Conservation (phyloP, 2,888 invertebrate genomes). For the Platypus cylindrus region DNA sequence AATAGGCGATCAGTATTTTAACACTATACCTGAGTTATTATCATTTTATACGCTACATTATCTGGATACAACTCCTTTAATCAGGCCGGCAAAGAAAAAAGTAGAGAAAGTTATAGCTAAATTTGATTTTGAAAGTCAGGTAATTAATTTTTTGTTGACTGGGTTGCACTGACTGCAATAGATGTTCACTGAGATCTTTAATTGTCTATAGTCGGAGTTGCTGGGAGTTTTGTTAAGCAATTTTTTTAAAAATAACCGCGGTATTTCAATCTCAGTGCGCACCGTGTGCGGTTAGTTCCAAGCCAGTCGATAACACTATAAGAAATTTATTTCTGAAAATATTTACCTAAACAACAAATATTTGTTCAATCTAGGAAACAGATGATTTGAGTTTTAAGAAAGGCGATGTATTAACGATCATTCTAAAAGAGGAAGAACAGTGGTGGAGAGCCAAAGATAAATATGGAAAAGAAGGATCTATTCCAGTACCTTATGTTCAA, state of each 20-base stretch:
- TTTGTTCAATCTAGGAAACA: too few relatives aligned
- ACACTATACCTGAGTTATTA: constrained; percentile 79
- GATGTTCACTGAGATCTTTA: too few relatives aligned
- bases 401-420: constrained; percentile 83
- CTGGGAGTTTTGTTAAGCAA: too few relatives aligned
- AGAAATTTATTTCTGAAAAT: too few relatives aligned
- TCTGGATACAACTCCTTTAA: constrained; percentile 88
- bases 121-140: constrained; percentile 87
- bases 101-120: constrained; percentile 81
- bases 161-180: background rate
- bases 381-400: constrained; percentile 93
- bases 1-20: constrained; percentile 91
- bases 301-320: too few relatives aligned
- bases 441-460: constrained; percentile 97
- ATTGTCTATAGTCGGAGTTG: too few relatives aligned
- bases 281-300: too few relatives aligned
- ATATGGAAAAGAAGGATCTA: constrained; percentile 78
- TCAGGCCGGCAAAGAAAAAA: constrained; percentile 65
- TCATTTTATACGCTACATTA: constrained; percentile 94
- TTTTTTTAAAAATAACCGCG: background rate
- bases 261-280: background rate
- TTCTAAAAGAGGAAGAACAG: constrained; percentile 92
- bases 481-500: constrained; percentile 92
- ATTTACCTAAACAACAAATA: too few relatives aligned
- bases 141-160: constrained; percentile 38